phyloP scores from a whole-genome alignment of 2,888 invertebrate species.

The Anticlea derivata region DNA sequence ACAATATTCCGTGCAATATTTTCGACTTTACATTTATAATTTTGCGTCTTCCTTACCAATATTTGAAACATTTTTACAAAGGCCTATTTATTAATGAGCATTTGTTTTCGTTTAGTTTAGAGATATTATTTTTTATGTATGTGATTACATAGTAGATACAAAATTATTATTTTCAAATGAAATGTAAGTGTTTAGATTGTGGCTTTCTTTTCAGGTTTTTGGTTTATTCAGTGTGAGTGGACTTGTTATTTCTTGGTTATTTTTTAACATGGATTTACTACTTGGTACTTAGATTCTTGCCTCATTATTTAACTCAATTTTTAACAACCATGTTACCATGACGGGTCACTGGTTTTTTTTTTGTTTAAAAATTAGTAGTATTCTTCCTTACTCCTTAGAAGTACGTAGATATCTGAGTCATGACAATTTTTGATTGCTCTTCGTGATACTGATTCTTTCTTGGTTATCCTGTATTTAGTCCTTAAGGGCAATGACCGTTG shows the following conservation, averaged over 20 bases:
- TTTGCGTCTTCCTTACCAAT: slow-evolving; percentile 57
- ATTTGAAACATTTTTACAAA: slow-evolving; percentile 53
- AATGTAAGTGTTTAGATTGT: slow-evolving; percentile 43
- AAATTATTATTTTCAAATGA: slow-evolving; percentile 45
- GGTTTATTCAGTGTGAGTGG: slow-evolving; percentile 22
- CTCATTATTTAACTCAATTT: background rate
- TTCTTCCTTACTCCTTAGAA: no score
- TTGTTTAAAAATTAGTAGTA: background rate
- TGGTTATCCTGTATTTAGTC: no score
- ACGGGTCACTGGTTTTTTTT: background rate
- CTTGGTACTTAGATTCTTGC: background rate
- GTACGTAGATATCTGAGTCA: no score
- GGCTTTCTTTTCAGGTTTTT: slow-evolving; percentile 23
- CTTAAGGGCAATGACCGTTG: no score
- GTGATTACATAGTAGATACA: slow-evolving; percentile 40
- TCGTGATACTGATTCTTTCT: no score
- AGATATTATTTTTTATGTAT: slow-evolving; percentile 46
- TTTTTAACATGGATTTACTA: background rate
- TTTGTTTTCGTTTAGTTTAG: slow-evolving; percentile 52
- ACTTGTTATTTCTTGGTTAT: slow-evolving; percentile 14
- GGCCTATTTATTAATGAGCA: slow-evolving; percentile 61
- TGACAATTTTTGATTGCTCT: no score
- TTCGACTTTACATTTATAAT: slow-evolving; percentile 44
- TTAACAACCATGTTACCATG: background rate
- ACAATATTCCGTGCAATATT: slow-evolving; percentile 47